Conservation (phyloP, 2,113 vertebrate species). For the Podocnemis expansa region DNA sequence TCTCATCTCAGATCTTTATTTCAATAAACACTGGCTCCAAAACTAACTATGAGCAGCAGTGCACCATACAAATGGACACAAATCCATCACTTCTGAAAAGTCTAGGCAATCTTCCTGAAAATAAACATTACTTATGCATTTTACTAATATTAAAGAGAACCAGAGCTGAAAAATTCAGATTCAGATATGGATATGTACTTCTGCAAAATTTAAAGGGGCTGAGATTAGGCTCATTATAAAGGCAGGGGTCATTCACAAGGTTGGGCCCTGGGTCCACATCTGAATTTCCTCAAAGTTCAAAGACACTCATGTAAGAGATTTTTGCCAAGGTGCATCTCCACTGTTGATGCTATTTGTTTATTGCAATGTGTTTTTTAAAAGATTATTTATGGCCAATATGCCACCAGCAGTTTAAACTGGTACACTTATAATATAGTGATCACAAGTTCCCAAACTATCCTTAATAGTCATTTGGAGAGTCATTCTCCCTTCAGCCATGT, state of each 20-base stretch:
- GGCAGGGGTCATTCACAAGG: no score
- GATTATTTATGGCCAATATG: not conserved
- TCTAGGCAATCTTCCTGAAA: not conserved
- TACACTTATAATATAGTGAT: not conserved
- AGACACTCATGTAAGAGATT: not conserved
- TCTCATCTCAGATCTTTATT: not conserved
- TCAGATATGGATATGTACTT: not conserved
- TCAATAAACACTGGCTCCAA: not conserved
- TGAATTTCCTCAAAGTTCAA: not conserved
- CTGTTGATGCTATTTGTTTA: not conserved
- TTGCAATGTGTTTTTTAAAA: not conserved
- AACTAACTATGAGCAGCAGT: not conserved
- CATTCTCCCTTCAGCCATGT: not conserved
- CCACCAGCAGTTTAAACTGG: not conserved
- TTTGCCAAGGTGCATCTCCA: not conserved
- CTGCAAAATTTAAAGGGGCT: not conserved
- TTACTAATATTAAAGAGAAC: not conserved
- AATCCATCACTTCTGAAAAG: not conserved
- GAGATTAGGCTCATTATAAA: not conserved
- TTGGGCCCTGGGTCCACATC: not conserved
- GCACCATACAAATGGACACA: not conserved
- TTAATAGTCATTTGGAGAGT: not conserved
- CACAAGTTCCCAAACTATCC: not conserved
- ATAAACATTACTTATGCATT: not conserved
- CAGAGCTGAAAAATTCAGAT: not conserved